Percentiles rank a stretch among this genome's conserved stretches.
phyloP scores from a whole-genome alignment of 2,113 vertebrate species.

The Sterna hirundo region DNA sequence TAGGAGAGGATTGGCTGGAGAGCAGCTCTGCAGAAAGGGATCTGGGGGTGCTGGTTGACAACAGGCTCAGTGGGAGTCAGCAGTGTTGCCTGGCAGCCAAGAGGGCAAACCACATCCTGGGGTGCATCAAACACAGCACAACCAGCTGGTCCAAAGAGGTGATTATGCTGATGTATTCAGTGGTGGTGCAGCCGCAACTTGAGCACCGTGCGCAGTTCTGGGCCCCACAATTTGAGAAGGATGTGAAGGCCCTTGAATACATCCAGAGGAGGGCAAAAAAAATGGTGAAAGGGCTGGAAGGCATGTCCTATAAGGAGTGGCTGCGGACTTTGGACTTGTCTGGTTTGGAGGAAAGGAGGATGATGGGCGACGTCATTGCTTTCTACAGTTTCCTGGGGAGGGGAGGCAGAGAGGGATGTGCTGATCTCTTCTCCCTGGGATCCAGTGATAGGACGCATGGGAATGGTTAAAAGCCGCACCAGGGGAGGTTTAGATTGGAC shows the following conservation, averaged over 20 bases:
- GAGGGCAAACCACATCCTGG: background rate
- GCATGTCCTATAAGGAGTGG: fast-evolving
- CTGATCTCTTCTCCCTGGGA: background rate
- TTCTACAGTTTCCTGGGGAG: background rate
- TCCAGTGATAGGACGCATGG: fast-evolving
- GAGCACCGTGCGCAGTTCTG: background rate
- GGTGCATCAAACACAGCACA: background rate
- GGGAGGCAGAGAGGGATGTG: background rate
- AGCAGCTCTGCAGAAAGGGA: background rate
- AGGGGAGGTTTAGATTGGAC: background rate
- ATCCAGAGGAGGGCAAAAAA: background rate
- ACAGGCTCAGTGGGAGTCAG: background rate
- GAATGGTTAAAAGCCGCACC: background rate
- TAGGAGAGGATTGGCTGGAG: background rate
- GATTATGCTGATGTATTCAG: background rate
- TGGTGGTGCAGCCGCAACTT: background rate
- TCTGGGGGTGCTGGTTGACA: background rate
- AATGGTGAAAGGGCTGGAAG: background rate
- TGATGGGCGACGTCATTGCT: background rate
- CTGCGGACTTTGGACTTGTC: background rate
- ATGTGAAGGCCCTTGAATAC: background rate
- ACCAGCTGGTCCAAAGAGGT: background rate
- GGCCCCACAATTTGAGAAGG: background rate
- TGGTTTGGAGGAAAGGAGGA: background rate
- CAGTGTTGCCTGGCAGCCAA: background rate